Evolutionary conservation across 2,113 vertebrate genomes (phyloP).

Genomic region (Neoarius graeffei): DNA sequence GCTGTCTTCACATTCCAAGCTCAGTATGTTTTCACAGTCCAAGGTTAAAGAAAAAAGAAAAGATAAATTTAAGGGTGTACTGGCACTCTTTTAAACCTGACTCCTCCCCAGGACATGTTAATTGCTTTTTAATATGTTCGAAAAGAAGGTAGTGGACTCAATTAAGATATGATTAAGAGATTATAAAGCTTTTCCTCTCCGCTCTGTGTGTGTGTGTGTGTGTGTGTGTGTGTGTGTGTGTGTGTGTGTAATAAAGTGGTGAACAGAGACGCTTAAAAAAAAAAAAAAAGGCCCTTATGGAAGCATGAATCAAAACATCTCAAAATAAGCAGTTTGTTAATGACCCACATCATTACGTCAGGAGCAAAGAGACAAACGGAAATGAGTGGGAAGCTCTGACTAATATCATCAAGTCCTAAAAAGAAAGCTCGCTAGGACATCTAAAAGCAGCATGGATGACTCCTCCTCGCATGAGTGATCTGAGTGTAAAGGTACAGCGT

Average conservation of each 20-base stretch:
- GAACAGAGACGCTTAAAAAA: background rate
- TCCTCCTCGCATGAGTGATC: background rate
- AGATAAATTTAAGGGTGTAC: constrained; percentile 37
- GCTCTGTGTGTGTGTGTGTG: background rate
- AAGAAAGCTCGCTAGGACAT: background rate
- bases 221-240: background rate
- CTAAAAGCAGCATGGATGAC: constrained; percentile 28
- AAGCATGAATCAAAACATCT: background rate
- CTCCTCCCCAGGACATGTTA: constrained; percentile 27
- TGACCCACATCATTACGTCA: background rate
- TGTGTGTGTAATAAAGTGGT: background rate
- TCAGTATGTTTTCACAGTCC: constrained; percentile 41
- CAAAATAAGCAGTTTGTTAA: background rate
- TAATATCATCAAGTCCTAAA: constrained; percentile 1
- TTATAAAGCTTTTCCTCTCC: background rate
- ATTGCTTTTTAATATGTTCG: constrained; percentile 32
- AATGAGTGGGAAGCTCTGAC: constrained; percentile 7
- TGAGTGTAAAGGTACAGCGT: constrained; percentile 6
- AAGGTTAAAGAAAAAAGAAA: constrained; percentile 53
- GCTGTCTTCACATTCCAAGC: constrained; percentile 36
- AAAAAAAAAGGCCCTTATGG: background rate
- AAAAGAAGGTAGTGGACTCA: constrained; percentile 25
- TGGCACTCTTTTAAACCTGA: constrained; percentile 34
- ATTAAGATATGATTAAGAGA: constrained; percentile 32
- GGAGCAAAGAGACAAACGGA: background rate